Conservation (phyloP, 2,113 vertebrate genomes). For the Stegastes partitus region DNA sequence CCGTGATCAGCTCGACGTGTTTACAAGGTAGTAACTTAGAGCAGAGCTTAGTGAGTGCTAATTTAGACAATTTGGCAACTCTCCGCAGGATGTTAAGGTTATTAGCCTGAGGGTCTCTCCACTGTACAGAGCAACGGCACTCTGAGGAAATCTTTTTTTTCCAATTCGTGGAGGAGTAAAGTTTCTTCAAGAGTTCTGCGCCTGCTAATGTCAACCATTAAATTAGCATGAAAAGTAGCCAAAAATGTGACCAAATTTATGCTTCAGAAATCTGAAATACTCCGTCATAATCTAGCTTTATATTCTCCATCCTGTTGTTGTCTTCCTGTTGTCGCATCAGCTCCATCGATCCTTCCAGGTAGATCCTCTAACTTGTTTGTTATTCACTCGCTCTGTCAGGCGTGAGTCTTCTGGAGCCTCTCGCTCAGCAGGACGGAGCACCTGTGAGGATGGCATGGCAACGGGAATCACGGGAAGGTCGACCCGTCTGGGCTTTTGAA, state of each 20-base stretch:
- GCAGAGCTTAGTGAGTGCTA: constrained; percentile 10
- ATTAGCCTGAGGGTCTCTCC: constrained; percentile 12
- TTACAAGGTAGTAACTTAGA: constrained; percentile 32
- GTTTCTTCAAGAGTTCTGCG: neutral
- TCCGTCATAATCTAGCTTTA: neutral
- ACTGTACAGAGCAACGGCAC: neutral
- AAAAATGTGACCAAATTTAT: neutral
- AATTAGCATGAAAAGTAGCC: neutral
- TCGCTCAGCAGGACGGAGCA: constrained; percentile 26
- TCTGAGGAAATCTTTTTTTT: constrained; percentile 16
- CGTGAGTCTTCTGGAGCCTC: constrained; percentile 15
- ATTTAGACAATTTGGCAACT: constrained; percentile 35
- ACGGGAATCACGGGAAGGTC: constrained; percentile 15
- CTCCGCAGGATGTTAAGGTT: constrained; percentile 12
- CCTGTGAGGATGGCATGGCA: constrained; percentile 52
- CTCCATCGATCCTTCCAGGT: constrained; percentile 58
- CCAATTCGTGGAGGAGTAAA: neutral
- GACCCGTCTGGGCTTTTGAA: constrained; percentile 1
- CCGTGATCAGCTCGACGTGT: constrained; percentile 13
- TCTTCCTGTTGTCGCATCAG: constrained; percentile 55
- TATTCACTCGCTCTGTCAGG: constrained; percentile 58
- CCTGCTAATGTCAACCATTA: neutral
- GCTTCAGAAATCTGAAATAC: neutral
- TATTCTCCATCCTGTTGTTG: constrained; percentile 37
- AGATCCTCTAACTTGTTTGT: constrained; percentile 50